Evolutionary conservation across 2,888 invertebrate genomes (phyloP).

Genomic region (Sesia apiformis): DNA sequence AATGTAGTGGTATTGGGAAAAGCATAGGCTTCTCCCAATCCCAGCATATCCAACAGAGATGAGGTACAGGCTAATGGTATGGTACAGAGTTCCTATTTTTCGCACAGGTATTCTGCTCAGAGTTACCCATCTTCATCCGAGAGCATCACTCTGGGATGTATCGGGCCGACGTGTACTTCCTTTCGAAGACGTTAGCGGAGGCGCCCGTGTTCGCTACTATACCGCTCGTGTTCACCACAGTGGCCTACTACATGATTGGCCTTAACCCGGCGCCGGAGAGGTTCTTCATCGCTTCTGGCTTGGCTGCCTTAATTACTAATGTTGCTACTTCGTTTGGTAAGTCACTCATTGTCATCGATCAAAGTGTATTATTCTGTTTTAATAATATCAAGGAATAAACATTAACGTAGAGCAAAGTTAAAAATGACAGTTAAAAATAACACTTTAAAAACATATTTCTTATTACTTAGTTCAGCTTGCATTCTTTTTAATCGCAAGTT

Average conservation of each 20-base stretch:
- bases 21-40: no score
- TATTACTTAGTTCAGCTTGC: no score
- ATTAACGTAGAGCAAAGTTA: no score
- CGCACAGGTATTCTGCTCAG: conserved; percentile 85
- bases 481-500: no score
- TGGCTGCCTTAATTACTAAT: conserved; percentile 89
- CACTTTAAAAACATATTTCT: no score
- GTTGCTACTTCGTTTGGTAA: conserved; percentile 91
- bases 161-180: conserved; percentile 90
- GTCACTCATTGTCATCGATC: conserved; percentile 9
- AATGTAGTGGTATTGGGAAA: background rate
- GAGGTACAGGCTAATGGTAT: no score
- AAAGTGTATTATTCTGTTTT: background rate
- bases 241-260: conserved; percentile 93
- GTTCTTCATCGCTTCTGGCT: conserved; percentile 83
- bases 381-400: no score
- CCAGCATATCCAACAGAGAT: no score
- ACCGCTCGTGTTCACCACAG: conserved; percentile 86
- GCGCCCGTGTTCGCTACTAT: conserved; percentile 89
- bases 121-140: conserved; percentile 90
- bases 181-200: conserved; percentile 93
- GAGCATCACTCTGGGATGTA: conserved; percentile 95
- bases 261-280: conserved; percentile 79
- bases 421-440: no score
- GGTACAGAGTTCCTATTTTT: background rate